Evolutionary conservation across 1,140 invertebrate genomes (phyloP), one percentile per base, ranked within the genome.

Genomic region (Cephus cinctus): DNA sequence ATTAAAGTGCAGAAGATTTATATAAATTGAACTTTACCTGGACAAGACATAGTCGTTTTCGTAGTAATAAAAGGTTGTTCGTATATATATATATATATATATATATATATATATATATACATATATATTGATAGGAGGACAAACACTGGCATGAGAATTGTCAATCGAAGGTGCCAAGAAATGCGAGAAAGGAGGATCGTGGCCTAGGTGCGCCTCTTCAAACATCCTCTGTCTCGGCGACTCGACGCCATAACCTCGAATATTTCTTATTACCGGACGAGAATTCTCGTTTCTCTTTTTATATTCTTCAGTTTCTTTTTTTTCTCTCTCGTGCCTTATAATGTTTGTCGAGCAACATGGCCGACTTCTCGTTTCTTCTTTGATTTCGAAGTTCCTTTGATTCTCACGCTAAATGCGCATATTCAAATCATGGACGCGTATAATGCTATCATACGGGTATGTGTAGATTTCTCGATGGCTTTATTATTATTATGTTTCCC

Each of bases 151-250:
- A 59, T 73, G 71, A 70, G 71, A 74, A 73, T 69, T 74, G 71
- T 74, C 71, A 74, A 74, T 74, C 66, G 64, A 63, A 65, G 65
- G 60, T 71, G 69, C 54, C 61, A 69, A 69, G 63, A 56, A 67
- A 59, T 57, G 54, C 15, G 56, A 66, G 53, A 46, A 39, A 43
- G 47, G 49, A 52, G 65, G 63, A 61, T 67, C 61, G 65, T 63
- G 68, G 66, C 64, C 62, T 67, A 68, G 65, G 65, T 47, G 65
- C 57, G 65, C 63, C 65, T 62, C 53, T 49, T 69, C 70, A 74
- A 74, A 74, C 71, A 74, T 74, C 71, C 71, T 69, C 54, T 51
- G 57, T 71, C 62, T 64, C 45, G 51, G 61, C 53, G 57, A 57
- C 9, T 5, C 18, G 2, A 16, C 11, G 5, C 8, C 9, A 43